Evolutionary conservation across 2,888 invertebrate genomes (phyloP), one percentile per base, ranked within the genome.

Genomic region (Polymixis flavicincta): DNA sequence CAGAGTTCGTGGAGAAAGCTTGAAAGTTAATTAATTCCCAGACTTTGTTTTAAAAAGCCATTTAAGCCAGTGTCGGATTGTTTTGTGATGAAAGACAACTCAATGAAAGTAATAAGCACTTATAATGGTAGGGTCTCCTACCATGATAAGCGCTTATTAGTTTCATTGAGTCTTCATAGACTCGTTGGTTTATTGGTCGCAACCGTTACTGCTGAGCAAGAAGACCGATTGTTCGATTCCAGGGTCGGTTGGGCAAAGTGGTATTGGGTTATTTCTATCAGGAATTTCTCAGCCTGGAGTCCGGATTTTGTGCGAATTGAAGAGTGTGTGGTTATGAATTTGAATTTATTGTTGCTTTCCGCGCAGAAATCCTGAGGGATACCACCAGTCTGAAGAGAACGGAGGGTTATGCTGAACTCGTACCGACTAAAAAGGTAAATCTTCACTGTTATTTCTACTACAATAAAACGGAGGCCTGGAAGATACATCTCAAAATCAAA

Each of bases 11-110:
- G 37, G 48, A 50, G 71, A 37, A 61, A 74, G 64, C 70, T 68
- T 54, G 37, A 32, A 83, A 78, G 63, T 82, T 68, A 82, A 82
- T 82, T 82, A 74, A 54, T 79, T 79, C n/a, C 5, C 54, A 61
- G 80, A 61, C 54, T 79, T 76, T 61, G 54, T 76, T 61, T n/a
- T 54, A n/a, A 32, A 60, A 72, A 78, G 71, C 48, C 28, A 42
- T 71, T 79, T 71, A 19, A 37, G 79, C 17, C 59, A 37, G 48
- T 22, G 60, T 52, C 28, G 37, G 79, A 60, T 48, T 71, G 37
- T 48, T 60, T 37, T 42, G 28, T n/a, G 25, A 78, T 37, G 59
- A 45, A 52, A 76, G 45, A 28, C 17, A 28, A 65, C 7, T 65
- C n/a, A 14, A 22, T 37, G 45, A 48, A 70, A 8, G 32, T 60